Base-by-base conservation (phyloP, 2,113 vertebrate species). In the Stigmatopora nigra region DNA sequence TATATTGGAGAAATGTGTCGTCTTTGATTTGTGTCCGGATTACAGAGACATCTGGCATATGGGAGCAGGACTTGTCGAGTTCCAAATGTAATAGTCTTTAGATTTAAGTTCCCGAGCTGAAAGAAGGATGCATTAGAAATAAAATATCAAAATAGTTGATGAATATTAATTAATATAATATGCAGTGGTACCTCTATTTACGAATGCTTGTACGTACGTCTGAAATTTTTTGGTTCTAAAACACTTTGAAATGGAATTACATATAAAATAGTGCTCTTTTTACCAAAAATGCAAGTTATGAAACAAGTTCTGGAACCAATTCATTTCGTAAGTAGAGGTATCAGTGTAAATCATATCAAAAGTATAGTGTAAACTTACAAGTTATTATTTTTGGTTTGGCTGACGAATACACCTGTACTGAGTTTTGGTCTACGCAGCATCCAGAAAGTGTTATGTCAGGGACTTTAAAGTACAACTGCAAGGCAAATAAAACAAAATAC, bases 31-130 rank as follows among this genome's bases (percentile, higher is more conserved):
- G 65, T 51, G n/a, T 51, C 53, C 22, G 19, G 14, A 17, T 68
- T 86, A 91, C 60, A 89, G 70, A 64, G 82, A 87, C 76, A 85
- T 76, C 63, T 82, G 83, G 15, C 84, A 88, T n/a, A 91, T 74
- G 2, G 96, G 95, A 64, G 94, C 93, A 31, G 89, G 77, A 5
- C 93, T 93, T 81, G 93, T 93, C 71, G 94, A 95, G 87, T 98
- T 99, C 95, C 97, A 99, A 80, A 98, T 93, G 86, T 89, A 95
- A 80, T 95, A 98, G 71, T 94, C 88, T 4, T 94, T 94, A 75
- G 95, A 94, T 68, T 93, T 84, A 72, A 96, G 85, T 76, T 96
- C 95, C 76, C 91, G 90, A 11, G 92, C 96, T 99, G 70, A 6
- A 66, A 88, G 70, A 38, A 52, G 62, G 47, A 6, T 64, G 15